Conservation (phyloP, 2,888 invertebrate species). For the Smittia sp. region DNA sequence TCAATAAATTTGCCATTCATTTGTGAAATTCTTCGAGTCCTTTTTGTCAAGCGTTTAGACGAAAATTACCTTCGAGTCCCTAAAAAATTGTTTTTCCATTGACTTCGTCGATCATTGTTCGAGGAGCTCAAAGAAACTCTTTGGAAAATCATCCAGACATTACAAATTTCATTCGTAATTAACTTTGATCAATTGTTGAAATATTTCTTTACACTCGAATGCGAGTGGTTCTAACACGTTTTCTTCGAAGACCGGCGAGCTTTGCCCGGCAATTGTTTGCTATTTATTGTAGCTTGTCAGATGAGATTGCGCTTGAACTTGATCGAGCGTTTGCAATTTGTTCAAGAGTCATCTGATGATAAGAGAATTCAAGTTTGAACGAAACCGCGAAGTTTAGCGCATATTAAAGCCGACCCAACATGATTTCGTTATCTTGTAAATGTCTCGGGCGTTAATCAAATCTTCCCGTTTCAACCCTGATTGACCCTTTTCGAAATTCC, state of each 20-base stretch:
- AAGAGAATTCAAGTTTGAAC: too few species aligned
- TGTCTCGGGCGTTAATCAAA: too few species aligned
- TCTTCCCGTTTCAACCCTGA: too few species aligned
- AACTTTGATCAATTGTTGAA: constrained; percentile 34
- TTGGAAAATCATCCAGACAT: constrained; percentile 32
- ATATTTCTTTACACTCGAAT: constrained; percentile 4
- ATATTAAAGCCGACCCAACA: too few species aligned
- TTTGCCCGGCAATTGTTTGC: background rate
- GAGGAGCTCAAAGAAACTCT: constrained; percentile 19
- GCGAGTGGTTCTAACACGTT: constrained; percentile 30
- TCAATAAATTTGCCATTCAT: constrained; percentile 39
- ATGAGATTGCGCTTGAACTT: background rate
- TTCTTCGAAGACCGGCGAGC: constrained; percentile 25
- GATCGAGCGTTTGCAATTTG: too few species aligned
- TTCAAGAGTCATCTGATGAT: too few species aligned
- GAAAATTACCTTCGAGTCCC: constrained; percentile 31
- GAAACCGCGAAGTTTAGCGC: too few species aligned
- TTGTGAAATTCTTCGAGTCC: constrained; percentile 18
- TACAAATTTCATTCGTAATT: constrained; percentile 39
- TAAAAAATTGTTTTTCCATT: constrained; percentile 40
- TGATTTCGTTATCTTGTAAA: too few species aligned
- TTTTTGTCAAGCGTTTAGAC: constrained; percentile 24
- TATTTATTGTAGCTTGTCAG: background rate
- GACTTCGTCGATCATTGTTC: constrained; percentile 10
- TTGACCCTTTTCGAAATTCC: too few species aligned